Conservation (phyloP, 2,113 vertebrate species). For the Cryptotis parvus region DNA sequence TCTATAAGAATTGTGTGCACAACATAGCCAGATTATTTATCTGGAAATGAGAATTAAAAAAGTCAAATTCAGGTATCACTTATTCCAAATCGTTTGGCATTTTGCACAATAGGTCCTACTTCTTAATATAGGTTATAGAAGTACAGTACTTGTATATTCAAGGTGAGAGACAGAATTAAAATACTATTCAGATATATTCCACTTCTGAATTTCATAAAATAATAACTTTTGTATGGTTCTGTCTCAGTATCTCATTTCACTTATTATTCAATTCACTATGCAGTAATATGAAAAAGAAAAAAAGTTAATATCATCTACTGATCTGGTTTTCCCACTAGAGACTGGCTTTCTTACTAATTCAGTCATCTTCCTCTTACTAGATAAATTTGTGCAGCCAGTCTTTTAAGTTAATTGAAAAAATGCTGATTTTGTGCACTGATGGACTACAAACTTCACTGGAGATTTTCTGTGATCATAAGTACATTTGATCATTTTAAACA, state of each 20-base stretch:
- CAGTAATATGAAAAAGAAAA: constrained; percentile 50
- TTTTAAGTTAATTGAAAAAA: constrained; percentile 79
- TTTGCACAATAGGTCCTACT: neutral
- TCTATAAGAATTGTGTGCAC: neutral
- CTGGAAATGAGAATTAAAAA: neutral
- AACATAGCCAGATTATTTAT: neutral
- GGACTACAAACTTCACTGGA: constrained; percentile 61
- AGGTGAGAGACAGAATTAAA: neutral
- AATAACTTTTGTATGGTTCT: constrained; percentile 30
- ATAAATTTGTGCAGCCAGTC: constrained; percentile 70
- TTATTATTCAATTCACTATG: constrained; percentile 55
- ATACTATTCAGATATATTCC: neutral
- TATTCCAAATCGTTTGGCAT: neutral
- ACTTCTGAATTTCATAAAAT: constrained; percentile 31
- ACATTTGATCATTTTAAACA: constrained; percentile 78
- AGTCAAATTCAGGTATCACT: neutral
- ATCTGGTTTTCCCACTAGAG: constrained; percentile 37
- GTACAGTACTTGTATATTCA: neutral
- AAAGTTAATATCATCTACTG: constrained; percentile 57
- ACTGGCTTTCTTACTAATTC: constrained; percentile 63
- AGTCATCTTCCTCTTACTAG: constrained; percentile 63
- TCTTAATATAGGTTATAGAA: neutral
- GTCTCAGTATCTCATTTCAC: constrained; percentile 26
- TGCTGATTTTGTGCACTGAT: constrained; percentile 72
- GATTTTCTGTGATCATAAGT: constrained; percentile 71